phyloP scores from a whole-genome alignment of 2,797 vertebrate genomes.

The Danionella dracula region DNA sequence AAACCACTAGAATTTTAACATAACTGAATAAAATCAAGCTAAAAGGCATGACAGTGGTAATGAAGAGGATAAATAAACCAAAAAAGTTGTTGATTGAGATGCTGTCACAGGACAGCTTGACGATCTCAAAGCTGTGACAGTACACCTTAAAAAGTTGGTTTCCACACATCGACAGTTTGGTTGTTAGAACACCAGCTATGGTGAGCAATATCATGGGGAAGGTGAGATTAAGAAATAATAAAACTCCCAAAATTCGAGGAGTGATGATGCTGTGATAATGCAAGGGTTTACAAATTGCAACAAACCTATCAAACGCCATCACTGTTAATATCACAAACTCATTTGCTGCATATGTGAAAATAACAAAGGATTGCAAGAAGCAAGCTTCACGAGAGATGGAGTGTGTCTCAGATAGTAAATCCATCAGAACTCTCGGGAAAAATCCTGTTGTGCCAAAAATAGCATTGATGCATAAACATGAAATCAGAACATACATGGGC shows the following conservation, averaged over 20 bases:
- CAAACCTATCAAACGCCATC: conserved; percentile 41
- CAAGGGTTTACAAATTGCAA: conserved; percentile 39
- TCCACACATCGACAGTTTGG: conserved; percentile 30
- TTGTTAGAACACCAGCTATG: conserved; percentile 10
- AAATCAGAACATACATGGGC: conserved; percentile 45
- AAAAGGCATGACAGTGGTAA: conserved; percentile 26
- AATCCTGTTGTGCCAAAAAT: conserved; percentile 35
- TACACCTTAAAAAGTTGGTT: conserved; percentile 30
- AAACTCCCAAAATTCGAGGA: conserved; percentile 1
- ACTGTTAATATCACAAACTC: conserved; percentile 39
- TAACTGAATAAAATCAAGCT: conserved; percentile 30
- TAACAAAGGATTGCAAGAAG: conserved; percentile 32
- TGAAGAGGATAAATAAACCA: conserved; percentile 20
- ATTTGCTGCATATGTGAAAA: conserved; percentile 33
- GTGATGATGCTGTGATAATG: conserved; percentile 40
- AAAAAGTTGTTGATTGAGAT: conserved; percentile 8
- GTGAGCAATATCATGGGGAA: conserved; percentile 36
- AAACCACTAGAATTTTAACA: conserved; percentile 45
- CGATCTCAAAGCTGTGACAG: conserved; percentile 33
- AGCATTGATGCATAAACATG: conserved; percentile 37
- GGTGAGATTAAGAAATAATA: conserved; percentile 7
- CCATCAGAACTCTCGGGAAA: conserved; percentile 32
- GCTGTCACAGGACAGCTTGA: conserved; percentile 30
- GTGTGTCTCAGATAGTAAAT: conserved; percentile 23
- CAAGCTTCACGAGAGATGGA: conserved; percentile 28